Base-by-base conservation (phyloP, 2,888 invertebrate genomes). In the Hydriomena furcata region DNA sequence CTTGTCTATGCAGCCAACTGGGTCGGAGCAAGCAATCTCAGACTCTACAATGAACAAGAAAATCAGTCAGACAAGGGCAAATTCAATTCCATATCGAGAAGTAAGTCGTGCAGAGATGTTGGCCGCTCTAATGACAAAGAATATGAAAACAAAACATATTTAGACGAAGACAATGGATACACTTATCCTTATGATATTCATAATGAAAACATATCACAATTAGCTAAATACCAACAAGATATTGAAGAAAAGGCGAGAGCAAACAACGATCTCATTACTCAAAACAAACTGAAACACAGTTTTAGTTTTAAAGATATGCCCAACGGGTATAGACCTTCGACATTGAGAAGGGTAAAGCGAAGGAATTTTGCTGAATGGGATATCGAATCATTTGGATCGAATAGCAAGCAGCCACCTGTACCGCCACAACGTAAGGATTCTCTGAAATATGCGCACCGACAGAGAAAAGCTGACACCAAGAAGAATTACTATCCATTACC, bases 1-100 rank as follows among this genome's bases (percentile, higher is more conserved):
- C 91, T 95, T 38, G 92, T 95, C 35, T 96, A 96, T 79, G 96
- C 96, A 67, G 96, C 96, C 23, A 96, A 95, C 75, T 96, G 96
- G 96, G 91, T 94, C 55, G 95, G 95, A 69, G 93, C 94, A n/a
- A 85, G 89, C 55, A 92, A 91, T 72, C 81, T 93, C 38, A 88
- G 88, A 44, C 82, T 76, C 30, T 86, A 80, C 55, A 82, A 78
- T 60, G 83, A 76, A 72, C 84, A 74, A 67, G 87, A 71, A 41
- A 72, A 73, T 49, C 71, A 75, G 32, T 71, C 78, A 20, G 79
- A 75, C 35, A 81, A 76, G 55, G 66, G 65, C 12, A 86, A 84
- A 74, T 83, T 84, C 35, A 91, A 89, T 58, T 80, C 92, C 7
- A 84, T 91, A 76, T 87, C 91, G 25, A 79, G 91, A 74, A 91